Evolutionary conservation across 2,888 invertebrate species (phyloP), one percentile per base, ranked within the genome.

Genomic region (Eremobia ochroleuca): DNA sequence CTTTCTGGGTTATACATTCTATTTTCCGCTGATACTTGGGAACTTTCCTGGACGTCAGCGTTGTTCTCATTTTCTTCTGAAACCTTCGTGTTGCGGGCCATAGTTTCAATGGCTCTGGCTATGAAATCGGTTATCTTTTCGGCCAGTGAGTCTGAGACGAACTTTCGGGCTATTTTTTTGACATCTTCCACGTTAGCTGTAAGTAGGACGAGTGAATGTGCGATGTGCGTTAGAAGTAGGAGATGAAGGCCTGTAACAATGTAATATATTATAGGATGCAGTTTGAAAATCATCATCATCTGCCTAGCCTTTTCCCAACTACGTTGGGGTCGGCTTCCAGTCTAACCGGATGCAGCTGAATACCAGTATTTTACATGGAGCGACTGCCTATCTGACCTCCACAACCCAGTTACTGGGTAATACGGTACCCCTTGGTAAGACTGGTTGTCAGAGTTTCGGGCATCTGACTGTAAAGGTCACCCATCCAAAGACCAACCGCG

Each of bases 131-230:
- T 88, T 21, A 95, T 89, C 72, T 93, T 90, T 0, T 93, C 92
- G 0, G 92, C 93, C 0, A 94, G 15, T 0, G 91, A 86, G 0
- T 93, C 92, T 0, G 95, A 91, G 0, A 95, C 90, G 76, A 95
- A 94, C 64, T 94, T 93, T 13, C 87, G 85, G 0, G 95, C 95
- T 31, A 95, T 85, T 75, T 91, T 92, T 43, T 89, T 93, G 0
- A 96, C 86, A 64, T 96, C 95, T 0, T 94, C 94, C 1, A 94
- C 81, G 46, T 94, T 94, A 0, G 95, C 95, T 55, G 94, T 93
- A 8, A 96, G 72, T 0, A 95, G 79, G 0, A 95, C 92, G 69
- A 91, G 90, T 0, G 93, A 77, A 0, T 93, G 79, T 0, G 85
- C 74, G 28, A 88, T 62, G 8, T 93, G 87, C 0, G 79, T 73